Evolutionary conservation across 2,888 invertebrate genomes (phyloP), one percentile per base, ranked within the genome.

Genomic region (Lepidocyrtinus sp.): DNA sequence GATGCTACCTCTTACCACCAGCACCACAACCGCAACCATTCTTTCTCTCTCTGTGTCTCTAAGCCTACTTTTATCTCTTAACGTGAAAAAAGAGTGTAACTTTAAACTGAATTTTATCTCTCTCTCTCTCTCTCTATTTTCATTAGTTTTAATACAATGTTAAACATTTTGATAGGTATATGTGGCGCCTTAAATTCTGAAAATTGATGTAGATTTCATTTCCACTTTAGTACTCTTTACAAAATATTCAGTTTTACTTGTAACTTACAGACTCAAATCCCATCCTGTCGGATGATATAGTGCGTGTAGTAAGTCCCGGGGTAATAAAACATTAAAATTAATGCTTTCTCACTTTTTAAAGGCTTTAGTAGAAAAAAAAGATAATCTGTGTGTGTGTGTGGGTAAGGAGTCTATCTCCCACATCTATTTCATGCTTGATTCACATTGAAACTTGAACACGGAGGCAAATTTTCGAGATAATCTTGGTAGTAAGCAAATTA

Each of bases 261-360:
- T 5, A 36, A 36, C 36, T 5, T 36, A 12, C n/a, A n/a, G n/a
- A n/a, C 36, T 36, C 36, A 12, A 36, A 36, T 36, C 36, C 36
- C 36, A 19, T 7, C 36, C 7, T 9, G 19, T 45, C 25, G 15
- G 59, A 69, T 59, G 69, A 69, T 59, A 27, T 26, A 69, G 17
- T 69, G 68, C 46, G 25, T 27, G 27, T 50, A 46, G 24, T 21
- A 25, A 46, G 15, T n/a, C 27, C 69, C 21, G n/a, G 17, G 25
- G 68, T 68, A 45, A 68, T 74, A 74, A 65, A 74, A 67, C 74
- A 75, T 75, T 75, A 75, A 62, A 75, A 75, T 75, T 75, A 75
- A 75, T 75, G 75, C 27, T 36, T 75, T 46, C 46, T 62, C 61
- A 69, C 69, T 69, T 69, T 59, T 55, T 64, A 25, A 27, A 27